Percentiles rank a stretch among this genome's conserved stretches.
Evolutionary conservation across 2,888 invertebrate genomes (phyloP).

Genomic region (Pyrrhosoma nymphula): DNA sequence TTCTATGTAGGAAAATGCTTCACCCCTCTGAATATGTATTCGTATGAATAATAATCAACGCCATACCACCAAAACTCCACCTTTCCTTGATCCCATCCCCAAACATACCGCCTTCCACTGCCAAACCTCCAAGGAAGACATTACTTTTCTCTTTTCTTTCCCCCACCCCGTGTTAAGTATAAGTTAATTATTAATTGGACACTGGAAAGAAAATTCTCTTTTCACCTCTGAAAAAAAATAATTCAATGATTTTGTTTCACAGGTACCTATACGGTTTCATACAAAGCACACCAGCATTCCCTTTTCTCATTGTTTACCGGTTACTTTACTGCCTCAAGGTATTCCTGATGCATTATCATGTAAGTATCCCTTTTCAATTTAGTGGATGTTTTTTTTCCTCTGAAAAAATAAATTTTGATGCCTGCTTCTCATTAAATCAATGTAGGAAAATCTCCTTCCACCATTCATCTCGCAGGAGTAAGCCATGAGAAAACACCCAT

Average conservation of each 20-base stretch:
- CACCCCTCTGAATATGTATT: too few species aligned
- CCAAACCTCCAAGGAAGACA: too few species aligned
- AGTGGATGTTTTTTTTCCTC: too few species aligned
- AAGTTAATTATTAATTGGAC: not conserved
- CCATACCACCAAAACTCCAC: too few species aligned
- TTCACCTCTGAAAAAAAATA: not conserved
- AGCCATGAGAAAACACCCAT: not conserved
- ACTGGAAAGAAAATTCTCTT: not conserved
- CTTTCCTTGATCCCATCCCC: too few species aligned
- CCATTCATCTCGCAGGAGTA: not conserved
- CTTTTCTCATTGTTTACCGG: conserved; percentile 30
- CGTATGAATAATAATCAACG: too few species aligned
- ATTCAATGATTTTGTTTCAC: not conserved
- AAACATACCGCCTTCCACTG: too few species aligned
- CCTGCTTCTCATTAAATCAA: not conserved
- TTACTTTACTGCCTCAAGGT: not conserved
- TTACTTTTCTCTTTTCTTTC: too few species aligned
- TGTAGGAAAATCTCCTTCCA: not conserved
- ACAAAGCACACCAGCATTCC: conserved; percentile 25
- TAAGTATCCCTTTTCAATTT: not conserved
- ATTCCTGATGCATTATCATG: conserved; percentile 33
- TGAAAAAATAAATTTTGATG: not conserved
- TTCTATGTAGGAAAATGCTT: too few species aligned
- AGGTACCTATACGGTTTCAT: conserved; percentile 35
- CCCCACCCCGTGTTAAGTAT: too few species aligned